Percentiles rank a stretch among this genome's conserved stretches.
Evolutionary conservation across 2,797 vertebrate genomes (phyloP).

Genomic region (Gephyroberyx darwinii): DNA sequence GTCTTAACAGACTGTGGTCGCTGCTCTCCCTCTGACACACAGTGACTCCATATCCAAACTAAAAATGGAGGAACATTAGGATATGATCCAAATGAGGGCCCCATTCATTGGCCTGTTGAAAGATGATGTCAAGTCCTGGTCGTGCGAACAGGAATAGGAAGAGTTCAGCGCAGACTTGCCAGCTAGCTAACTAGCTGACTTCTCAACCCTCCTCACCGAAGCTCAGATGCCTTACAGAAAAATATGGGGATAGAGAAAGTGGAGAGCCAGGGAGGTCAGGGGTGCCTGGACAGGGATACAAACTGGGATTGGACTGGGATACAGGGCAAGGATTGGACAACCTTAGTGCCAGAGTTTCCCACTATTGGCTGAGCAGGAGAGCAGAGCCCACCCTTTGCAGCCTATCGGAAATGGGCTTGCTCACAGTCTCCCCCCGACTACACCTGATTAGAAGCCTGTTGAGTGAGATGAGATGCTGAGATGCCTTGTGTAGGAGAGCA

Average conservation of each 20-base stretch:
- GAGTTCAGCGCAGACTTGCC: constrained; percentile 42
- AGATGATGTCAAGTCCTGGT: constrained; percentile 46
- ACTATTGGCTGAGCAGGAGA: constrained; percentile 25
- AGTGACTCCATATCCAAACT: constrained; percentile 56
- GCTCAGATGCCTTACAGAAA: constrained; percentile 79
- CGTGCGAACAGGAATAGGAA: constrained; percentile 27
- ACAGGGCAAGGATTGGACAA: constrained; percentile 44
- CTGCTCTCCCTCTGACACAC: constrained; percentile 53
- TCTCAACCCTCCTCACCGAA: constrained; percentile 56
- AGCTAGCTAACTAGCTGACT: constrained; percentile 44
- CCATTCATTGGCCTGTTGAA: constrained; percentile 46
- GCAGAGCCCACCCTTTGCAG: constrained; percentile 27
- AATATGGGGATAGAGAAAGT: constrained; percentile 37
- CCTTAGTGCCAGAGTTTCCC: constrained; percentile 51
- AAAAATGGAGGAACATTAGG: constrained; percentile 40
- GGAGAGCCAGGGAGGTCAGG: constrained; percentile 41
- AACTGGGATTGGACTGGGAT: constrained; percentile 46
- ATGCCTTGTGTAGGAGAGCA: constrained; percentile 43
- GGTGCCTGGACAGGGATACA: constrained; percentile 44
- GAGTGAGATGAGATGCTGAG: constrained; percentile 30
- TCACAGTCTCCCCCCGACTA: constrained; percentile 42
- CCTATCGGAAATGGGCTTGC: constrained; percentile 22
- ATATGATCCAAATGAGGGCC: constrained; percentile 46
- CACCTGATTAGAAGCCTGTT: constrained; percentile 30
- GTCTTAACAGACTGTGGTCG: constrained; percentile 53